These are phyloP conservation scores for Pterobdella sp. DNA, from an alignment of 2,888 invertebrate species.

Conservation along the genomic window DNA sequence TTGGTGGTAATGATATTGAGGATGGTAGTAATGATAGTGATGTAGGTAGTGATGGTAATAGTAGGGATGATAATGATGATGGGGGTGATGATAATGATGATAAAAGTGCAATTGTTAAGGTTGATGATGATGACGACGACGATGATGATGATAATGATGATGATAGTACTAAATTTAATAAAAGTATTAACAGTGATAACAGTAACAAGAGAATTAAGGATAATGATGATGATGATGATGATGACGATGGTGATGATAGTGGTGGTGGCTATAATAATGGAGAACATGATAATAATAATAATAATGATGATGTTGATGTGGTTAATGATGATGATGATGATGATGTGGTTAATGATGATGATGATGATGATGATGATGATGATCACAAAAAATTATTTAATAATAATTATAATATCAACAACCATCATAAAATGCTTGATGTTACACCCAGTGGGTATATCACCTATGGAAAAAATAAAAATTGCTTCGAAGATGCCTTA, in stretches of 20 bases:
- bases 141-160: slow-evolving; percentile 18
- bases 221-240: slow-evolving; percentile 9
- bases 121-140: slow-evolving; percentile 14
- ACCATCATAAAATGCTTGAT: no score
- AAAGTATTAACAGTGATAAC: background rate
- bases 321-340: background rate
- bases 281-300: slow-evolving; percentile 14
- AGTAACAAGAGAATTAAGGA: background rate
- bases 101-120: background rate
- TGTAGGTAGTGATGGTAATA: slow-evolving; percentile 10
- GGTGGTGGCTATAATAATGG: slow-evolving; percentile 16
- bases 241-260: slow-evolving; percentile 3
- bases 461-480: no score
- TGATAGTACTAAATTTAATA: slow-evolving; percentile 4
- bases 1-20: slow-evolving; percentile 17
- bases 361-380: slow-evolving; percentile 18
- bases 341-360: slow-evolving; percentile 1
- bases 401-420: slow-evolving; percentile 1
- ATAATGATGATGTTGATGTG: slow-evolving; percentile 6
- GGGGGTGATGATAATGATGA: slow-evolving; percentile 17
- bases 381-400: background rate
- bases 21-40: slow-evolving; percentile 9
- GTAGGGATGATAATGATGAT: slow-evolving; percentile 20
- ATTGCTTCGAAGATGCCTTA: no score
- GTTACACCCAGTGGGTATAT: no score